Base-by-base conservation (phyloP, 2,113 vertebrate species). In the Anarrhichthys ocellatus region DNA sequence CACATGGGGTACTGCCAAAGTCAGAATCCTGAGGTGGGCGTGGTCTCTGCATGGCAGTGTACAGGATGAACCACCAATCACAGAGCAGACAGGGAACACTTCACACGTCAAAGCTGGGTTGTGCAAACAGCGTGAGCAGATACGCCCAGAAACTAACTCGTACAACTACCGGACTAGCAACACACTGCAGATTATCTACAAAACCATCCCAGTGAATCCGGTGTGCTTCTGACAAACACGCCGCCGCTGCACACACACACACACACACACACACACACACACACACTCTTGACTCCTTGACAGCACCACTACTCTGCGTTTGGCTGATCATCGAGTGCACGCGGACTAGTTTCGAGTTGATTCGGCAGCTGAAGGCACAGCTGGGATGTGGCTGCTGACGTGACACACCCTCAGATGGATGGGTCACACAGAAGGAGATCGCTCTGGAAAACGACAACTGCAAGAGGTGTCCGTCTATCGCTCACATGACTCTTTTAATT, bases 361-460 rank as follows among this genome's bases (percentile, higher is more conserved):
- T 46, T 73, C 5, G 69, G 72, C 82, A 80, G 82, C 78, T 82
- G 78, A 73, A 64, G 62, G 40, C 40, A 54, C 69, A 64, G 70
- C 65, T 17, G 80, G 72, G 73, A 65, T 61, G 72, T 27, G 65
- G 64, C 76, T 64, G 62, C 63, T 69, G 36, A 81, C 54, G 29
- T 1, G 72, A 74, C 88, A 80, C 84, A 20, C 84, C 81, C 75
- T 4, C 32, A 62, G 40, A 52, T 22, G 34, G 62, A 68, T 0
- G 38, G 36, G 27, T 42, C 65, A 24, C 15, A 38, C 54, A 65
- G 42, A 46, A 20, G 40, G 32, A 71, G 14, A 38, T 56, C 20
- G 5, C 69, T 58, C 15, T 34, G 52, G 40, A 77, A 68, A 69
- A 70, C 14, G 68, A 85, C 80, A 85, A 74, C 80, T 83, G 83